Evolutionary conservation across 2,113 vertebrate species (phyloP), one percentile per base, ranked within the genome.

Genomic region (Ochotona curzoniae): DNA sequence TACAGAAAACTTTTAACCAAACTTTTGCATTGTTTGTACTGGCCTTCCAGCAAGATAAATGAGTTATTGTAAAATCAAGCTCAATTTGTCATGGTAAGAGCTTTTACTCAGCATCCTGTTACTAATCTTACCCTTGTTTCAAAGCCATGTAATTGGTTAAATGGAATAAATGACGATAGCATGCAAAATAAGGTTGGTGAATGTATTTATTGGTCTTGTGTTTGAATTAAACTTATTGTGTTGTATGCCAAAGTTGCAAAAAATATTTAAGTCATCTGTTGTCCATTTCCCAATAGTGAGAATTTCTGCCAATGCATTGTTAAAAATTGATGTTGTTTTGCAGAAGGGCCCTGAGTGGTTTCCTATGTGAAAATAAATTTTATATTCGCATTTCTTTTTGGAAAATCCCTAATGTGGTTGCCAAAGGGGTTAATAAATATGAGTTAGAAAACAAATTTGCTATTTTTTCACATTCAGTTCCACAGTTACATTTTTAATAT

Each of bases 381-480:
- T 83, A 83, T 94, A 91, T 95, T 96, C 91, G 12, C 69, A 94
- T 91, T 90, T 93, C 63, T 83, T 7, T 44, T 71, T 87, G 35
- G 71, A 96, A 92, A 95, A 90, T 95, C 61, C 61, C 73, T 81
- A 90, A 75, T 30, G 32, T 83, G 20, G 14, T 47, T 95, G 64
- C 49, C 75, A 96, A 96, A 95, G 64, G 57, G 70, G 69, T 96
- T 96, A 95, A 96, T 95, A 93, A 88, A 94, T 94, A 83, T 93
- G 18, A 93, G 18, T 89, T 87, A 93, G 49, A 94, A 96, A 91
- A 80, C 6, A 82, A 79, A 90, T 88, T n/a, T 82, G 17, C 47
- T 87, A 76, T 87, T 83, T 92, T 81, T 63, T 88, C 25, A 71
- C 75, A 82, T 80, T 8, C 1, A 89, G 17, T 75, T 51, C 83